Percentiles rank a stretch among this genome's conserved stretches.
Evolutionary conservation across 2,797 vertebrate genomes (phyloP).

Genomic region (Syngnathus acus): DNA sequence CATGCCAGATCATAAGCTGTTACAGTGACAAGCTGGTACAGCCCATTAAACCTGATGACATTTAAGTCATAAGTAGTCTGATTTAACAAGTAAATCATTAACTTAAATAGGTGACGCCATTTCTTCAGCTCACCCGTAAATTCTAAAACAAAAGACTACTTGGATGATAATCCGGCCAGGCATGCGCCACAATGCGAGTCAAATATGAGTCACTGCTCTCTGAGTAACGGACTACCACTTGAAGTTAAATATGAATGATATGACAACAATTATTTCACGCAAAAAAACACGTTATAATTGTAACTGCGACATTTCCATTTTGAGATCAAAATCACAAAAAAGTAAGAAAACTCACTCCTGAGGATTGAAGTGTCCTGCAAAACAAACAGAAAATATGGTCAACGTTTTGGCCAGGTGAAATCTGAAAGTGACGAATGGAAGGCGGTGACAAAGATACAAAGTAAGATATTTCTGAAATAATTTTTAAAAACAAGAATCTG

Average conservation of each 20-base stretch:
- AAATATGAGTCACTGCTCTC: background rate
- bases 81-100: background rate
- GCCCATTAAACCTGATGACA: background rate
- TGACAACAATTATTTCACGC: background rate
- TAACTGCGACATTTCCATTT: background rate
- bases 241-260: background rate
- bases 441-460: background rate
- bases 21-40: background rate
- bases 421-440: background rate
- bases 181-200: background rate
- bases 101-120: background rate
- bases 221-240: background rate
- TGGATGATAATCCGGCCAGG: background rate
- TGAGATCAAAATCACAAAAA: background rate
- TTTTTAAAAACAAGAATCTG: background rate
- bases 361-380: slow-evolving; percentile 51
- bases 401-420: slow-evolving; percentile 6
- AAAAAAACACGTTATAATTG: background rate
- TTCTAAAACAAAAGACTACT: background rate
- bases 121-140: background rate
- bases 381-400: slow-evolving; percentile 29
- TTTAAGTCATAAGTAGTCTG: background rate
- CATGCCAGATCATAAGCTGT: background rate
- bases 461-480: background rate
- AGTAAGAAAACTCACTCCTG: slow-evolving; percentile 65